Percentiles rank a stretch among this genome's conserved stretches.
These are phyloP conservation scores for Caprella mutica DNA, from an alignment of 2,888 invertebrate genomes.

Conservation along the genomic window DNA sequence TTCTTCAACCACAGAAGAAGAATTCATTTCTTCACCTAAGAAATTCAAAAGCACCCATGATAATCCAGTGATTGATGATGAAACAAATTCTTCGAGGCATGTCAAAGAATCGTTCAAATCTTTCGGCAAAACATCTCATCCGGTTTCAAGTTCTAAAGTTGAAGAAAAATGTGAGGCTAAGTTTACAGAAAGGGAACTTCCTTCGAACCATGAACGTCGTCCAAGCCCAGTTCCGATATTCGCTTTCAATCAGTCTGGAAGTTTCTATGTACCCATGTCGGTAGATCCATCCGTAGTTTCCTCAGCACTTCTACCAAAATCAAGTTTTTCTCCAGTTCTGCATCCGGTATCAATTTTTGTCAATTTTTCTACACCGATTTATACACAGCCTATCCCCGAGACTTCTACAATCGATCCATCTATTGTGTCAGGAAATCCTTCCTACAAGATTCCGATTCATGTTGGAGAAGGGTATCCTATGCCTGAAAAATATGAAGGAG, in stretches of 20 bases:
- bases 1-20: slow-evolving; percentile 25
- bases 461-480: too few relatives aligned
- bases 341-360: slow-evolving; percentile 31
- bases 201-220: not conserved
- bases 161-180: too few relatives aligned
- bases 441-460: too few relatives aligned
- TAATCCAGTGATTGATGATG: not conserved
- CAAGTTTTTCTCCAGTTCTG: slow-evolving; percentile 21
- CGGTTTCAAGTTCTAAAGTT: slow-evolving; percentile 10
- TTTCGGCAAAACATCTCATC: slow-evolving; percentile 8
- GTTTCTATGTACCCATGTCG: slow-evolving; percentile 31
- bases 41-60: slow-evolving; percentile 10
- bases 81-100: not conserved
- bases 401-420: too few relatives aligned
- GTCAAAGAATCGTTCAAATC: slow-evolving; percentile 11
- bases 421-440: too few relatives aligned
- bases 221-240: slow-evolving; percentile 25
- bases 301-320: slow-evolving; percentile 17
- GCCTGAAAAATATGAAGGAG: too few relatives aligned
- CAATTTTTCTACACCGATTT: slow-evolving; percentile 29
- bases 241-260: slow-evolving; percentile 28
- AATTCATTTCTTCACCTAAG: slow-evolving; percentile 18
- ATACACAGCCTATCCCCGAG: too few relatives aligned
- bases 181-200: not conserved
- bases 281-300: slow-evolving; percentile 26